Base-by-base conservation (phyloP, 2,797 vertebrate genomes). In the Pelodytes ibericus region DNA sequence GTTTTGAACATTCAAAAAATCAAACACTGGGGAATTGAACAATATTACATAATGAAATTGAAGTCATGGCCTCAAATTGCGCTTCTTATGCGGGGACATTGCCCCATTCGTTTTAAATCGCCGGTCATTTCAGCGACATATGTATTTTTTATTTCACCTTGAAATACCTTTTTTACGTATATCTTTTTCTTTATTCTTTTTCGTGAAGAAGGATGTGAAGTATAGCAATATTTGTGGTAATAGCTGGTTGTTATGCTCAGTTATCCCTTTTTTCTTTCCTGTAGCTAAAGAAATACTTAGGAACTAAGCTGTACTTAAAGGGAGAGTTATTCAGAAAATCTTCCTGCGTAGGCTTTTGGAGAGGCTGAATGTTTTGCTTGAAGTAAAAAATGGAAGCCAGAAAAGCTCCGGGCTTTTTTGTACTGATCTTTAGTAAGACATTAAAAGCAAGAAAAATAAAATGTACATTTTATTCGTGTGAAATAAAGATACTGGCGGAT, bases 141-240 rank as follows among this genome's bases (percentile, higher is more conserved):
- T 57, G 36, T n/a, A 47, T 59, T 53, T 53, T 60, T 47, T 26
- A 59, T 67, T 67, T 59, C 60, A 74, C 36, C 36, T 67, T 60
- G 33, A 58, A 59, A 59, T 59, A 47, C 20, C 18, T 67, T 47
- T n/a, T n/a, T 44, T 49, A 49, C 11, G 11, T 27, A 9, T 53
- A 15, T 61, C 4, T 44, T 15, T 3, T 44, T 44, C n/a, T n/a
- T n/a, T n/a, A n/a, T n/a, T n/a, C n/a, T n/a, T 53, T 53, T 53
- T 53, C 49, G 8, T 22, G 6, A 22, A 20, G n/a, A 53, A 53
- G 6, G 49, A 53, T 22, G 22, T 24, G 49, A 4, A 22, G 20
- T 53, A 53, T 20, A 16, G 20, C 2, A 53, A 24, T 11, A 53
- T 53, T 53, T 53, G 49, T 53, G 49, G n/a, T 9, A 53, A 53